Evolutionary conservation across 2,888 invertebrate genomes (phyloP), one percentile per base, ranked within the genome.

Genomic region (Cataglyphis altisquamis): DNA sequence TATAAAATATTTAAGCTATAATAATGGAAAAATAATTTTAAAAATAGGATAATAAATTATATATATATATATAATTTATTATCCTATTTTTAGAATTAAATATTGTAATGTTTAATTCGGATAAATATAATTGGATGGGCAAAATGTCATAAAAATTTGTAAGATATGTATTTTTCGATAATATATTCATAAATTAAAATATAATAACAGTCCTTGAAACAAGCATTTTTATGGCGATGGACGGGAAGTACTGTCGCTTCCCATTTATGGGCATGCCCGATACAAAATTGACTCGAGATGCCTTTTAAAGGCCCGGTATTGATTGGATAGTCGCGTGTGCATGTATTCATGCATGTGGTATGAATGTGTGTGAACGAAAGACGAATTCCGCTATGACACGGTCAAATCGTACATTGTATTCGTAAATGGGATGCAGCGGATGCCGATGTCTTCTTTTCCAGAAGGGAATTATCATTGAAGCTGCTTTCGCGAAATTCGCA

Each of bases 261-360:
- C 87, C 88, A 77, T 87, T 72, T 87, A 87, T 84, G 88, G 88
- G 10, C 77, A 82, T 12, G 67, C 62, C 12, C 75, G 84, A 82
- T 82, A 88, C 83, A 87, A 87, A 89, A 87, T 87, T 70, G 78
- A 70, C 82, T 87, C 82, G 70, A 66, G 48, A 81, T 82, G 82
- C 88, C 88, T 88, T 88, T 89, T 89, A 89, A 87, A 85, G 88
- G 64, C 57, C 48, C 25, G 36, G 67, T 75, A 75, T 67, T 74
- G 85, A 83, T 78, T 84, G 87, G 74, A n/a, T 72, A 57, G 32
- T 29, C 36, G 70, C 45, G 15, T 48, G 18, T 45, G 67, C 2
- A n/a, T 29, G 67, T n/a, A 48, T 48, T 48, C 18, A 48, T 48
- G 18, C 6, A 48, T 6, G 8, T 8, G 6, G 6, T 4, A 82